Percentiles rank a stretch among this genome's conserved stretches.
These are phyloP conservation scores for Lonchura striata DNA, from an alignment of 2,113 vertebrate genomes.

Conservation along the genomic window DNA sequence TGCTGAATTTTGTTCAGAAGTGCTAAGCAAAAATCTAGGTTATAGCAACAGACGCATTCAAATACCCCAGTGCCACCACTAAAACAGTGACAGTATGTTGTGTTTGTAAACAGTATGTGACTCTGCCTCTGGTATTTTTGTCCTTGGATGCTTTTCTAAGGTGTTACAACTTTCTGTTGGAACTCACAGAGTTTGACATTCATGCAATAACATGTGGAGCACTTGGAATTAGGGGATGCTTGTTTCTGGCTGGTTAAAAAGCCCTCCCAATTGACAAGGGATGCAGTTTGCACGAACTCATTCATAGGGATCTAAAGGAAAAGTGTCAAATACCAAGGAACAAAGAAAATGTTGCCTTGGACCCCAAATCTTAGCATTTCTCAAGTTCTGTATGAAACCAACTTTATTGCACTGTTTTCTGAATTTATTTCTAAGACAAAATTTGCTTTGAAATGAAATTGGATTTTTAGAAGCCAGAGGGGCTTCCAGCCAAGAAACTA, in stretches of 20 bases:
- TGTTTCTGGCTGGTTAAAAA: not conserved
- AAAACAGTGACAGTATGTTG: not conserved
- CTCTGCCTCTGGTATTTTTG: not conserved
- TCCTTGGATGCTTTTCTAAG: not conserved
- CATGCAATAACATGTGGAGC: not conserved
- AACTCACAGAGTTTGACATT: not conserved
- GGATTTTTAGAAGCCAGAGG: not conserved
- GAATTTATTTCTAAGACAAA: not conserved
- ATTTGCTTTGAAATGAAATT: not conserved
- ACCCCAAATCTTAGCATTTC: not conserved
- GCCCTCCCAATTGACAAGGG: rapidly evolving
- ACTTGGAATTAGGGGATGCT: not conserved
- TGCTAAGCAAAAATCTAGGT: not conserved
- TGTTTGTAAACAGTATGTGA: not conserved
- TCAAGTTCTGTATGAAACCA: not conserved
- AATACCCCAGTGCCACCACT: not conserved
- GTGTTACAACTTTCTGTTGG: not conserved
- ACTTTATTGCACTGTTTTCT: not conserved
- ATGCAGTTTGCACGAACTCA: not conserved
- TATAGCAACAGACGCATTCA: not conserved
- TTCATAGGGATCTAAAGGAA: not conserved
- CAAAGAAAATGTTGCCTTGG: not conserved
- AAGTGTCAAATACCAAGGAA: not conserved
- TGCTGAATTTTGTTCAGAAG: not conserved
- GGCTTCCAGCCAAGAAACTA: not conserved